A percentile compares a stretch with the other conserved stretches of the same genome.
These are phyloP conservation scores for Peromyscus polionotus DNA, from an alignment of 2,113 vertebrate species.

Conservation along the genomic window DNA sequence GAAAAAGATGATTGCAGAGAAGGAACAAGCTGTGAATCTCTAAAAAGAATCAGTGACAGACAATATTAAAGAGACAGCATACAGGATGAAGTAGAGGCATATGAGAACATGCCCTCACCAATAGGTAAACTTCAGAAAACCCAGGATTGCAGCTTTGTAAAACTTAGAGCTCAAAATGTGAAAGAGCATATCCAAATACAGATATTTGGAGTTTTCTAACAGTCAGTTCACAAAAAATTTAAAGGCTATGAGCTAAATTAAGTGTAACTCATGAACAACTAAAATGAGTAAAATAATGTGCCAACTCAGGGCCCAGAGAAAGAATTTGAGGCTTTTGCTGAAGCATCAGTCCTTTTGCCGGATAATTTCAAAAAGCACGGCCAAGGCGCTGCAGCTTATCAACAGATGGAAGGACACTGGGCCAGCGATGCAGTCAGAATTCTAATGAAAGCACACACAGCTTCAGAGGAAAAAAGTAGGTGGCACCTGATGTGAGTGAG, in stretches of 20 bases:
- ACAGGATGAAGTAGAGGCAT: not conserved
- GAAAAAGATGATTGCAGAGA: not conserved
- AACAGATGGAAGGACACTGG: constrained; percentile 80
- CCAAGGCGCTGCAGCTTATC: constrained; percentile 79
- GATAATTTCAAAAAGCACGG: constrained; percentile 78
- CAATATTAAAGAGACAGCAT: not conserved
- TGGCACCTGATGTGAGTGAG: not conserved
- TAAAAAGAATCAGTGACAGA: not conserved
- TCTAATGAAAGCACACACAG: constrained; percentile 61
- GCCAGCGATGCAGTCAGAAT: constrained; percentile 50
- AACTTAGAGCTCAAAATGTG: not conserved
- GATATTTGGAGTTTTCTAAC: constrained; percentile 34
- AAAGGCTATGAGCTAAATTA: constrained; percentile 24
- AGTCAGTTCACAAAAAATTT: constrained; percentile 7
- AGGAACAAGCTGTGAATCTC: not conserved
- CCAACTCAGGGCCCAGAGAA: constrained; percentile 29
- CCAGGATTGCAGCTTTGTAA: not conserved
- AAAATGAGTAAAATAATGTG: constrained; percentile 14
- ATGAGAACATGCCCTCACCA: not conserved
- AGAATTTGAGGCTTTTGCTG: constrained; percentile 57
- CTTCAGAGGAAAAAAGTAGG: constrained; percentile 52
- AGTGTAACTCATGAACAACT: constrained; percentile 43
- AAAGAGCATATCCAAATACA: not conserved
- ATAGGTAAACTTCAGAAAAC: not conserved
- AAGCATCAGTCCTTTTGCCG: constrained; percentile 74